Evolutionary conservation across 2,888 invertebrate species (phyloP).

Genomic region (Drosophila koepferae): DNA sequence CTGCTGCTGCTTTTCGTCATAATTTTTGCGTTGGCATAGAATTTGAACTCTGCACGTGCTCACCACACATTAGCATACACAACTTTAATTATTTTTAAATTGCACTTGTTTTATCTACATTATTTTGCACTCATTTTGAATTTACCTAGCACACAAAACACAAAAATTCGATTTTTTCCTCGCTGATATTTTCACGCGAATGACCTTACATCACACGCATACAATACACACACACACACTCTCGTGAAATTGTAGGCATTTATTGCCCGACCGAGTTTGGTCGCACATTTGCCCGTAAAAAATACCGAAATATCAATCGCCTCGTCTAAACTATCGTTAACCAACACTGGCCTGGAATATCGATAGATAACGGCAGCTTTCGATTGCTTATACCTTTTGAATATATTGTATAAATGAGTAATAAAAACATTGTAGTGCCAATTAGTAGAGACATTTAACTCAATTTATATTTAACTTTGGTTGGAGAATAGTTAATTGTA

Average conservation of each 20-base stretch:
- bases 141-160: constrained; percentile 84
- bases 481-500: background rate
- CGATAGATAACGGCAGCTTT: background rate
- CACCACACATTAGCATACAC: constrained; percentile 32
- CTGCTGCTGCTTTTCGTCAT: constrained; percentile 71
- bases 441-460: background rate
- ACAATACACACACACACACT: constrained; percentile 66
- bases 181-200: constrained; percentile 82
- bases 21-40: constrained; percentile 62
- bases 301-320: constrained; percentile 29
- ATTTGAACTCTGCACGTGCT: constrained; percentile 50
- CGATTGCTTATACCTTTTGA: background rate
- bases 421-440: background rate
- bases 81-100: constrained; percentile 48
- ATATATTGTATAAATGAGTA: background rate
- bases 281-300: constrained; percentile 38
- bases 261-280: constrained; percentile 26
- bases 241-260: constrained; percentile 28
- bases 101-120: constrained; percentile 45
- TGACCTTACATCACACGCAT: constrained; percentile 81
- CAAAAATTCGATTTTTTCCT: constrained; percentile 83
- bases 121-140: constrained; percentile 64
- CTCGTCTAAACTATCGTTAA: constrained; percentile 23
- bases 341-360: constrained; percentile 20
- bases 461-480: background rate